A percentile compares a stretch with the other conserved stretches of the same genome.
phyloP scores from a whole-genome alignment of 2,888 invertebrate species.

The Gymnocheta viridis region DNA sequence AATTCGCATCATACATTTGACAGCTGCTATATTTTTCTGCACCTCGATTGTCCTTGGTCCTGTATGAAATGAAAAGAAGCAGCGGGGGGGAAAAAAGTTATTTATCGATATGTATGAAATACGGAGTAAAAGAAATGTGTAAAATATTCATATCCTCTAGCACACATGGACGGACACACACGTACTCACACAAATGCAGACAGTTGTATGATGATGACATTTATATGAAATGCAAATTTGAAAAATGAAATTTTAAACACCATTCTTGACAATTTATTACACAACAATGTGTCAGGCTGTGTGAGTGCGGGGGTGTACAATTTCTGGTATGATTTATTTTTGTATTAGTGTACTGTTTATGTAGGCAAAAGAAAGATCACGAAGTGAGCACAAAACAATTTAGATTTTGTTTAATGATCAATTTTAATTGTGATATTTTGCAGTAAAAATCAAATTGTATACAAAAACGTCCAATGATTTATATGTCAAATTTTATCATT shows the following conservation, averaged over 20 bases:
- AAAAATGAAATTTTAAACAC: constrained; percentile 69
- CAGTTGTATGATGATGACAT: constrained; percentile 66
- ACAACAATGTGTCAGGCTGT: neutral
- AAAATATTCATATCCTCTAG: constrained; percentile 18
- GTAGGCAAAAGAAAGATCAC: neutral
- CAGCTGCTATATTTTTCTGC: constrained; percentile 81
- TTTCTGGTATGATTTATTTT: neutral
- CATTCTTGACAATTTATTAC: constrained; percentile 68
- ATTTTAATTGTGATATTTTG: neutral
- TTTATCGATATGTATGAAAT: constrained; percentile 54
- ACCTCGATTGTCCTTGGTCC: constrained; percentile 79
- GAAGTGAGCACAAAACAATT: neutral
- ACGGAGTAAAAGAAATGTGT: constrained; percentile 32
- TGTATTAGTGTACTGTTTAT: constrained; percentile 1
- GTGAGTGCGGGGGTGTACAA: neutral
- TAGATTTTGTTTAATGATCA: neutral
- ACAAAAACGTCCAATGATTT: too few species aligned
- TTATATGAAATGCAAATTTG: constrained; percentile 70
- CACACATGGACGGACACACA: neutral
- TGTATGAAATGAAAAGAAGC: constrained; percentile 18
- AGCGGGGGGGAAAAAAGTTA: constrained; percentile 3
- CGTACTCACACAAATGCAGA: constrained; percentile 13
- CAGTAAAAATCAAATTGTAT: too few species aligned
- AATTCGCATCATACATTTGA: constrained; percentile 82
- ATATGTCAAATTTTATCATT: too few species aligned